phyloP scores from a whole-genome alignment of 2,113 vertebrate genomes.

The Colistium nudipinnis region DNA sequence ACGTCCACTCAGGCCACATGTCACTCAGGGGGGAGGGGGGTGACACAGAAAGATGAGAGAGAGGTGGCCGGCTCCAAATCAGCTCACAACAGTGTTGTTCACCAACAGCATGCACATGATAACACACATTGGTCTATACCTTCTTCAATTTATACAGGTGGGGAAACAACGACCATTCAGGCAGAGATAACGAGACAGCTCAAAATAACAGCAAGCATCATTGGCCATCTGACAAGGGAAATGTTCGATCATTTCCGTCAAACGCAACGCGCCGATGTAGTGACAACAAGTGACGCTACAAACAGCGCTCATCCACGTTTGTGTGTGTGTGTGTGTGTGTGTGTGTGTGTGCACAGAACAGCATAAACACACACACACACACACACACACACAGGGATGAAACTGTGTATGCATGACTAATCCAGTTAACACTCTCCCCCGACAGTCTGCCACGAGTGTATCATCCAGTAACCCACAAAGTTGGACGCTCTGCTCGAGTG shows the following conservation, averaged over 20 bases:
- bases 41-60: constrained; percentile 36
- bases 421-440: constrained; percentile 51
- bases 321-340: constrained; percentile 1
- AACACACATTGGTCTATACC: neutral
- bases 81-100: constrained; percentile 9
- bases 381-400: neutral
- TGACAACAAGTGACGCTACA: constrained; percentile 22
- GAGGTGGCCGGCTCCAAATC: constrained; percentile 16
- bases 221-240: neutral
- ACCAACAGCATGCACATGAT: neutral
- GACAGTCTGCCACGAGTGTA: constrained; percentile 32
- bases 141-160: neutral
- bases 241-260: constrained; percentile 16
- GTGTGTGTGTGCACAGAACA: constrained; percentile 22
- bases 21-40: constrained; percentile 51
- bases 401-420: constrained; percentile 64
- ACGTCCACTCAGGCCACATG: constrained; percentile 61
- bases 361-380: neutral
- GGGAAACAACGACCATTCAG: neutral
- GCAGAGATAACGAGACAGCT: constrained; percentile 7
- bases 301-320: neutral
- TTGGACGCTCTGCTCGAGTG: constrained; percentile 19
- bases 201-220: neutral
- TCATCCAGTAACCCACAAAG: constrained; percentile 40
- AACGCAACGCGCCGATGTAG: constrained; percentile 8